Base-by-base conservation (phyloP, 37 sponge, comb jelly and placozoan species). In the Aplysina aerophoba region DNA sequence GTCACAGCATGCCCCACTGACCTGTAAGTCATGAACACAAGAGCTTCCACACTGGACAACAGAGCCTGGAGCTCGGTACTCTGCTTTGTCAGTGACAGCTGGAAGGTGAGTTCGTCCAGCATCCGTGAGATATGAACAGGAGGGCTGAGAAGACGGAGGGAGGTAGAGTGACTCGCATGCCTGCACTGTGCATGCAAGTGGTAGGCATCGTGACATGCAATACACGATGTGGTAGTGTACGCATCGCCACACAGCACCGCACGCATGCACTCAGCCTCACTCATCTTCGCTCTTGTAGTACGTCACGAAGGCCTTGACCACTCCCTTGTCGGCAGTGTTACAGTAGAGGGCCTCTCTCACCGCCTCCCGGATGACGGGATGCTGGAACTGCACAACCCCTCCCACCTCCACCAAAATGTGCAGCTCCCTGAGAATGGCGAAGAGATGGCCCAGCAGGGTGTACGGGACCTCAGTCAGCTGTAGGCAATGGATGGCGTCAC, bases 21-120 rank as follows among this genome's bases (percentile, higher is more conserved):
- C 73, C 73, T 71, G 73, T 35, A 71, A 34, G 30, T 21, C 73
- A 71, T 71, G 73, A 71, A 71, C 28, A 71, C 37, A 11, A 71
- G 30, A 12, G 17, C 73, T 36, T 71, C 73, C 31, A 71, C 73
- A 71, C 16, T 71, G 4, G 73, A 71, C 20, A 71, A 37, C 20
- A 71, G 73, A 71, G 73, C 20, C 37, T 34, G 31, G 3, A 71
- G 73, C 4, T 71, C 73, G 3, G 31, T 6, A 6, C 12, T 19
- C 37, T 36, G 73, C 28, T 34, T 34, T 20, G 30, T 25, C 33
- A 28, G 37, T 35, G 30, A 21, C 20, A 71, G 37, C 4, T 71
- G 73, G 17, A 20, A 33, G n/a, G 73, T 25, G 20, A 71, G 37
- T 15, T 71, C 73, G 6, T 71, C 73, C 73, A 71, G 37, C 73